Percentiles rank a stretch among this genome's conserved stretches.
Evolutionary conservation across 2,113 vertebrate genomes (phyloP).

Genomic region (Chloebia gouldiae): DNA sequence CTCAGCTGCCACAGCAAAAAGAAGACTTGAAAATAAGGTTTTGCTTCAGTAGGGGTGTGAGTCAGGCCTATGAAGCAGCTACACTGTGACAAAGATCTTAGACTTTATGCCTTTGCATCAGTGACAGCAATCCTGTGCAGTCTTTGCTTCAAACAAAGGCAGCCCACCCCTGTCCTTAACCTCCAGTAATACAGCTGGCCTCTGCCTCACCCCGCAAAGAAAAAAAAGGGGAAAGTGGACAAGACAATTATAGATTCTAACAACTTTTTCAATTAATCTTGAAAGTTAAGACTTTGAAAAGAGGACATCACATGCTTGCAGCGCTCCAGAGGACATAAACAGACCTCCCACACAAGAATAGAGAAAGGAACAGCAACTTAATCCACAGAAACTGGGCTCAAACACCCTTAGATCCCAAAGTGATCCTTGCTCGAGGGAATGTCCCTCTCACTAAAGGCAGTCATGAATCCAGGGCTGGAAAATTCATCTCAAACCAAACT

Average conservation of each 20-base stretch:
- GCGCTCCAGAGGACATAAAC: background rate
- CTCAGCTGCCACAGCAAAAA: background rate
- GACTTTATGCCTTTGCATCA: background rate
- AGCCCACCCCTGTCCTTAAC: background rate
- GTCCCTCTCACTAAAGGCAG: background rate
- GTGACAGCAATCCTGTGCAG: background rate
- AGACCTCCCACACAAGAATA: background rate
- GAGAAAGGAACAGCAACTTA: background rate
- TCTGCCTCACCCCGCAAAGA: background rate
- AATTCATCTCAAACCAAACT: background rate
- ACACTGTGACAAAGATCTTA: background rate
- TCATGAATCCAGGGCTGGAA: background rate
- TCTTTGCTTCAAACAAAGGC: background rate
- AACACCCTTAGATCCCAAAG: background rate
- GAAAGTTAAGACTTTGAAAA: background rate
- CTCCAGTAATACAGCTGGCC: background rate
- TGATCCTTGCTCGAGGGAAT: background rate
- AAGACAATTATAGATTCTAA: background rate
- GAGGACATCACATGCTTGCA: background rate
- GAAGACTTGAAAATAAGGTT: background rate
- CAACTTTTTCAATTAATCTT: background rate
- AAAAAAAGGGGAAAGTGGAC: background rate
- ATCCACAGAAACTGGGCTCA: background rate
- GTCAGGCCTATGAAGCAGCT: background rate
- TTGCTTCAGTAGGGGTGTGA: background rate